Base-by-base conservation (phyloP, 2,113 vertebrate genomes). In the Parus major region DNA sequence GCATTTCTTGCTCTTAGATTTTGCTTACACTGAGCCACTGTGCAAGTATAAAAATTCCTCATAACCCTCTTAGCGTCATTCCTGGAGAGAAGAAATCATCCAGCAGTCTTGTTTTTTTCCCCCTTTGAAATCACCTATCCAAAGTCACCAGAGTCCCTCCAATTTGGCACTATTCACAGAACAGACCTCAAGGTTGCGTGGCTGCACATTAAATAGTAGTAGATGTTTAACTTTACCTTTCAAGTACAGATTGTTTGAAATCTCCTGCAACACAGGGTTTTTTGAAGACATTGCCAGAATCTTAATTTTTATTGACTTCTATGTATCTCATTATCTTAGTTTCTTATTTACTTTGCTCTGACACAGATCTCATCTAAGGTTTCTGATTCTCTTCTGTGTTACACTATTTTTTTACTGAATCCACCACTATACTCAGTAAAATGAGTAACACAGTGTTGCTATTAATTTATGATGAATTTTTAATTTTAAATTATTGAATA, bases 311-410 rank as follows among this genome's bases (percentile, higher is more conserved):
- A 33, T 86, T 93, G 76, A 68, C 87, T 82, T 75, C 29, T 52
- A 24, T 41, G 27, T 73, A 79, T 93, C 79, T 76, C 9, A 41
- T 57, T 91, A 91, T 96, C 93, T 94, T 53, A 60, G 79, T 96
- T 96, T 92, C 92, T 92, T 97, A 79, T 92, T 94, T 95, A 71
- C 78, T 82, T 91, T 93, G 6, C 11, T 47, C 7, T 73, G 55
- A 5, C 18, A 56, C 16, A 41, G 9, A 64, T 61, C 8, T 70
- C 42, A 22, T 41, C 12, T 76, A 61, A 63, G 18, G 36, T 69
- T 91, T 89, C 19, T 63, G 23, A 50, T 72, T 91, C 13, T 85
- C n/a, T n/a, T 55, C 11, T 52, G 2, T 25, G 14, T 36, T 73
- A 59, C 6, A 25, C 5, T 33, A 42, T 16, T 70, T 80, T 55